A percentile compares a stretch with the other conserved stretches of the same genome.
Evolutionary conservation across 1,140 invertebrate species (phyloP).

Genomic region (Cheumatopsyche charites): DNA sequence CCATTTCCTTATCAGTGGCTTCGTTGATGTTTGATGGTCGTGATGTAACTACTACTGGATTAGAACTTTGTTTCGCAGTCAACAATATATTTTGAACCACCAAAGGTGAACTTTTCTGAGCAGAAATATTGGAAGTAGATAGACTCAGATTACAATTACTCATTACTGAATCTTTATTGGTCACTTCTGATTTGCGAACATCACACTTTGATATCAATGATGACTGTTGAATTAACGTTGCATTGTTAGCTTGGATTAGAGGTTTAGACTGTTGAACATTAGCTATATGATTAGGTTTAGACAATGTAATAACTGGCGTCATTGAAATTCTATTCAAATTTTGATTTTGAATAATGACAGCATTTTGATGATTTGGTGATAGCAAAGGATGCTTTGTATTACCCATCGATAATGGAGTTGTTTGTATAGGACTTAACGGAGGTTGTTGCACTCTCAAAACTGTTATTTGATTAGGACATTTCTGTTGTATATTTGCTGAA

Average conservation of each 20-base stretch:
- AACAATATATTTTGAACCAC: constrained; percentile 59
- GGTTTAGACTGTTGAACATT: constrained; percentile 55
- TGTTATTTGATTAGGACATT: constrained; percentile 58
- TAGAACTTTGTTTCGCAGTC: constrained; percentile 54
- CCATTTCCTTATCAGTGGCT: constrained; percentile 28
- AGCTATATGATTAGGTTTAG: constrained; percentile 61
- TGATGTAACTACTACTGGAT: constrained; percentile 42
- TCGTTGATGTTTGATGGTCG: constrained; percentile 19
- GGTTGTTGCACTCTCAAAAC: constrained; percentile 61
- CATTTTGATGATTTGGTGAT: constrained; percentile 58
- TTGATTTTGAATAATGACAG: constrained; percentile 58
- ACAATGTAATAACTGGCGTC: constrained; percentile 61
- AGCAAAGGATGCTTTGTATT: constrained; percentile 55
- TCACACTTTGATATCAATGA: constrained; percentile 52
- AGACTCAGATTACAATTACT: constrained; percentile 58
- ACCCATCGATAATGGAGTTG: constrained; percentile 54
- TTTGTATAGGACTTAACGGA: constrained; percentile 58
- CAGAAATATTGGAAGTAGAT: constrained; percentile 54
- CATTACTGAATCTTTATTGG: constrained; percentile 50
- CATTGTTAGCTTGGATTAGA: constrained; percentile 48
- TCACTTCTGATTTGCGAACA: constrained; percentile 53
- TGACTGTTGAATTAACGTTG: constrained; percentile 52
- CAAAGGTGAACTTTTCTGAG: constrained; percentile 52
- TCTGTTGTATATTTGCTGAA: constrained; percentile 54
- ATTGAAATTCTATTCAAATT: constrained; percentile 61